These are phyloP conservation scores for Eleutherodactylus coqui DNA, from an alignment of 2,797 vertebrate species.

Conservation along the genomic window DNA sequence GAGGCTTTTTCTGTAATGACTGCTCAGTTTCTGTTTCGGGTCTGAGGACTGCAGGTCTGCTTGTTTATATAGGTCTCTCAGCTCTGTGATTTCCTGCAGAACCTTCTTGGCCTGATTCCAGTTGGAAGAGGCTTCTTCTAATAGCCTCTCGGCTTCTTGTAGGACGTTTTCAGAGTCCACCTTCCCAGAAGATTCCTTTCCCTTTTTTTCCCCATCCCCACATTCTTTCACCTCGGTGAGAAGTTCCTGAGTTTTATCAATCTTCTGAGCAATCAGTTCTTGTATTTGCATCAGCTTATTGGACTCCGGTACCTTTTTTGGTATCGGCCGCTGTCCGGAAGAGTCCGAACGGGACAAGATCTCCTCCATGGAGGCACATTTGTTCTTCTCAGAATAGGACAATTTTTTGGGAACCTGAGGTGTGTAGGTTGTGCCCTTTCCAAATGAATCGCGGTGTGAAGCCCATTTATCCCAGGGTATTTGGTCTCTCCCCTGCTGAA, in stretches of 20 bases:
- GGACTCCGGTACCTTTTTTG: constrained; percentile 67
- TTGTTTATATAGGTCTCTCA: constrained; percentile 84
- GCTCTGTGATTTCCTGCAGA: constrained; percentile 88
- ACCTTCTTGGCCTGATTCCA: constrained; percentile 90
- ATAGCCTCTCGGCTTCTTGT: constrained; percentile 85
- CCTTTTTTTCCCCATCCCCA: constrained; percentile 78
- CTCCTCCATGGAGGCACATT: constrained; percentile 91
- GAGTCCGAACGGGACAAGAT: constrained; percentile 81
- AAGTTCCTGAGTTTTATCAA: constrained; percentile 89
- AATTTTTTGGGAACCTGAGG: constrained; percentile 80
- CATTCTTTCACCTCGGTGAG: constrained; percentile 82
- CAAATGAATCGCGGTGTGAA: constrained; percentile 71
- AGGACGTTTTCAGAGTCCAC: constrained; percentile 78
- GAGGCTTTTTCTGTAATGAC: constrained; percentile 80
- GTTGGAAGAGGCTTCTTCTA: constrained; percentile 83
- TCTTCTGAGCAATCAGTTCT: constrained; percentile 88
- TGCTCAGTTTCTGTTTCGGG: constrained; percentile 73
- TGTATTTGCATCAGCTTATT: constrained; percentile 80
- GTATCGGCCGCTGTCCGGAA: constrained; percentile 56
- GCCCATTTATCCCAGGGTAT: constrained; percentile 71
- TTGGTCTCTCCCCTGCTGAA: constrained; percentile 73
- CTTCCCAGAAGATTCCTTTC: constrained; percentile 73
- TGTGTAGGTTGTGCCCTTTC: constrained; percentile 78
- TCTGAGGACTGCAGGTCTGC: constrained; percentile 76
- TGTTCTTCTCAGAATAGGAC: constrained; percentile 78